Evolutionary conservation across 2,888 invertebrate genomes (phyloP).

Genomic region (Heliconius ethilla): DNA sequence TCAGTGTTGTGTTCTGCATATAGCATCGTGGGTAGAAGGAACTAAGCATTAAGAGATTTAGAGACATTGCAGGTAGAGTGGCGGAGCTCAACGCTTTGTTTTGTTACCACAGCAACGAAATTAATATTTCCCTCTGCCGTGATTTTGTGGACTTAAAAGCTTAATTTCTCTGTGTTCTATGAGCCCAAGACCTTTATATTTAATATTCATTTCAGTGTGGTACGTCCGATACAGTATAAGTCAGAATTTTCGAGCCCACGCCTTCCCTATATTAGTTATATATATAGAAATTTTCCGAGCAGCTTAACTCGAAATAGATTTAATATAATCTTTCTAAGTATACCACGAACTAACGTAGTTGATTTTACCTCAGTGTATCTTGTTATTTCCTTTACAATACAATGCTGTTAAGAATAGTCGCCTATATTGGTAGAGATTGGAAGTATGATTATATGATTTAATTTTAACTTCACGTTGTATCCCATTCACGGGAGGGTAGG

Average conservation of each 20-base stretch:
- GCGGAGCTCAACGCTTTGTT: too few species aligned
- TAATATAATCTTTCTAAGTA: constrained; percentile 12
- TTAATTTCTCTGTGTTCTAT: too few species aligned
- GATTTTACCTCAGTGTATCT: background rate
- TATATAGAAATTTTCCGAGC: constrained; percentile 19
- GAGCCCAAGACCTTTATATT: too few species aligned
- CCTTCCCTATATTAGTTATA: constrained; percentile 13
- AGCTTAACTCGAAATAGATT: constrained; percentile 15
- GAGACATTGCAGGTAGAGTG: too few species aligned
- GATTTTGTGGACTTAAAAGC: too few species aligned
- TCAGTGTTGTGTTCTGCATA: background rate
- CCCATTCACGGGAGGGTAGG: background rate
- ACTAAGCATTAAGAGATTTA: too few species aligned
- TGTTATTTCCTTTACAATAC: background rate
- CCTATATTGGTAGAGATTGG: too few species aligned
- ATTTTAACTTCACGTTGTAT: background rate
- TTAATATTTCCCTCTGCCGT: too few species aligned
- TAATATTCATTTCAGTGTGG: too few species aligned
- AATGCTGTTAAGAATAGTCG: background rate
- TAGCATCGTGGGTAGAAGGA: background rate
- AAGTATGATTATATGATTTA: too few species aligned
- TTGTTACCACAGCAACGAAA: too few species aligned
- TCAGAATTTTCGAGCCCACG: background rate
- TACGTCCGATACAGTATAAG: background rate
- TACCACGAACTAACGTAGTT: constrained; percentile 9